Percentiles rank a stretch among this genome's conserved stretches.
Conservation (phyloP, 2,888 invertebrate species). For the Alloplasta piceator region DNA sequence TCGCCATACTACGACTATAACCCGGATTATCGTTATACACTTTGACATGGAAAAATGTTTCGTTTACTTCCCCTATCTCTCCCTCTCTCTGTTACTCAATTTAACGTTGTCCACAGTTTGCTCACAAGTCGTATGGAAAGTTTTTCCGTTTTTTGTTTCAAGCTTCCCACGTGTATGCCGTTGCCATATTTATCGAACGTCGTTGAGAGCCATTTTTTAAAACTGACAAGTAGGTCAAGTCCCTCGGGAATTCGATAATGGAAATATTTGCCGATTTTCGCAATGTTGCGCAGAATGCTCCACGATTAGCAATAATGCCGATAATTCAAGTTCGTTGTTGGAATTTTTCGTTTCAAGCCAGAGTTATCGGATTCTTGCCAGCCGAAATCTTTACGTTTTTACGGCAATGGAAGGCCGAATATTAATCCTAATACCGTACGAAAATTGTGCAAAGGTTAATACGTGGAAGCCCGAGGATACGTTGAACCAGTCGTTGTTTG, state of each 20-base stretch:
- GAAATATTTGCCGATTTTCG: not conserved
- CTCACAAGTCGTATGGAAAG: not conserved
- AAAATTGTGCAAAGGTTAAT: too few species aligned
- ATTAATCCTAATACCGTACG: too few species aligned
- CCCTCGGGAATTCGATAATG: not conserved
- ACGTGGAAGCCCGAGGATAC: too few species aligned
- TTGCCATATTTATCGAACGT: slow-evolving; percentile 19
- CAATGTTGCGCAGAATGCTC: not conserved
- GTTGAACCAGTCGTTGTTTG: too few species aligned
- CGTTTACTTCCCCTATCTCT: slow-evolving; percentile 28
- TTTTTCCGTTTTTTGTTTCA: slow-evolving; percentile 9
- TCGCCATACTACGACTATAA: slow-evolving; percentile 37
- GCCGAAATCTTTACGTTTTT: too few species aligned
- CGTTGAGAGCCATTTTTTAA: slow-evolving; percentile 3
- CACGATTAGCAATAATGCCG: not conserved
- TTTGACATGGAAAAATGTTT: slow-evolving; percentile 44
- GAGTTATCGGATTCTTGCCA: too few species aligned
- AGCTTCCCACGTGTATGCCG: not conserved
- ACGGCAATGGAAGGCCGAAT: too few species aligned
- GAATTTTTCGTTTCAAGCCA: too few species aligned
- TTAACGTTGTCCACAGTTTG: slow-evolving; percentile 27
- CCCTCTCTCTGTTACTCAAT: slow-evolving; percentile 13
- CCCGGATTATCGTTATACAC: slow-evolving; percentile 31
- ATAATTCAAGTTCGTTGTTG: too few species aligned
- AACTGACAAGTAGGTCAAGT: too few species aligned